Evolutionary conservation across 1,140 invertebrate genomes (phyloP).

Genomic region (Drosophila miranda): DNA sequence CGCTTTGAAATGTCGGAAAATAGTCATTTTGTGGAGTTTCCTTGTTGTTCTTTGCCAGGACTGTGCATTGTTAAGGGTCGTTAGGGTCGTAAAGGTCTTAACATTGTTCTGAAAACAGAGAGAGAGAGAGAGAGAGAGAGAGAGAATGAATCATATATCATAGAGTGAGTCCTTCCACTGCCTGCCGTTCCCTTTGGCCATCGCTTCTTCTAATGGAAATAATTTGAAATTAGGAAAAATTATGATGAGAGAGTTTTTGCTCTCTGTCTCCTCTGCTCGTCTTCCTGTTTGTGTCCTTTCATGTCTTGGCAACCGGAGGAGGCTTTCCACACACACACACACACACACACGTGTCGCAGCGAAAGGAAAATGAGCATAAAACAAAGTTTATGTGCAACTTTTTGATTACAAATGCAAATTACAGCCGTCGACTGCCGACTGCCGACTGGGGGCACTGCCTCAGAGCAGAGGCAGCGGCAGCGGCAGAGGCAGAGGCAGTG

Average conservation of each 20-base stretch:
- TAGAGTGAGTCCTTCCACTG: too few species aligned
- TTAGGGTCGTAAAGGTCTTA: too few species aligned
- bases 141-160: too few species aligned
- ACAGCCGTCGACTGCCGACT: conserved; percentile 49
- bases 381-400: conserved; percentile 79
- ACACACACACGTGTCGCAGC: conserved; percentile 26
- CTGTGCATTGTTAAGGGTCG: too few species aligned
- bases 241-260: conserved; percentile 46
- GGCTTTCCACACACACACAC: neutral
- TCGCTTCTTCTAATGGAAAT: conserved; percentile 35
- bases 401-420: conserved; percentile 81
- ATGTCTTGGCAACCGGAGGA: conserved; percentile 24
- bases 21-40: too few species aligned
- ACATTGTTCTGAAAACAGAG: too few species aligned
- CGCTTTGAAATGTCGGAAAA: too few species aligned
- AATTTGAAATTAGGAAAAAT: conserved; percentile 51
- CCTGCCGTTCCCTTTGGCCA: too few species aligned
- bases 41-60: too few species aligned
- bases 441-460: conserved; percentile 8
- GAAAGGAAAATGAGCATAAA: conserved; percentile 73
- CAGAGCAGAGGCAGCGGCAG: conserved; percentile 21
- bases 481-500: conserved; percentile 16
- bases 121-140: too few species aligned
- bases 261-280: conserved; percentile 12
- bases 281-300: conserved; percentile 26